Conservation (phyloP, 2,888 invertebrate genomes). For the Bimastos eiseni region DNA sequence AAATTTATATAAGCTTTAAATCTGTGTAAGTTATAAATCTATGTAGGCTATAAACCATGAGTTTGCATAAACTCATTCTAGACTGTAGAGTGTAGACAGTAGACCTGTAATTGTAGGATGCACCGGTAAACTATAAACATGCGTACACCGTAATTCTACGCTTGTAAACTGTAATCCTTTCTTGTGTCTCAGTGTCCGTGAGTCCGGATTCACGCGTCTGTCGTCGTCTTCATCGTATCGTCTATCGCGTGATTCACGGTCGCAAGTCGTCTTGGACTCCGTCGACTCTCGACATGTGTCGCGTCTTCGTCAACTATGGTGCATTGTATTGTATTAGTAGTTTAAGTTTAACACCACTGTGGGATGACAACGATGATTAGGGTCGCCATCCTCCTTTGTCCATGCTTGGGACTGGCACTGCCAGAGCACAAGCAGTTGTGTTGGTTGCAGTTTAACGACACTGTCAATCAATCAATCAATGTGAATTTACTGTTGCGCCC, state of each 20-base stretch:
- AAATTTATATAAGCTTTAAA: no score
- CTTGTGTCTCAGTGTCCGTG: not conserved
- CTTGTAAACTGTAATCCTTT: not conserved
- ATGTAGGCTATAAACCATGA: not conserved
- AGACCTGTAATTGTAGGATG: not conserved
- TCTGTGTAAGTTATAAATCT: not conserved
- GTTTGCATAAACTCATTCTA: no score
- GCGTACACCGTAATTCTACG: no score
- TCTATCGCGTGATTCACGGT: not conserved
- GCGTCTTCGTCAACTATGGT: not conserved
- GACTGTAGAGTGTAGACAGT: not conserved
- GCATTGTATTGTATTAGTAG: not conserved
- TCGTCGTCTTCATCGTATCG: not conserved
- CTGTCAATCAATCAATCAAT: no score
- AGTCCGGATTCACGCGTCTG: not conserved
- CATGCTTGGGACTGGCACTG: no score
- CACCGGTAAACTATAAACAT: no score
- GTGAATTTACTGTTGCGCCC: no score
- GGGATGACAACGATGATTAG: no score
- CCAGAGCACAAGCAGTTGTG: no score
- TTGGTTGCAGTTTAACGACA: no score
- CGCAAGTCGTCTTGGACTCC: not conserved
- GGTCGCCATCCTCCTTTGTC: no score
- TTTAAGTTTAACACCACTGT: no score
- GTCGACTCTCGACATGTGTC: slow-evolving; percentile 1